These are phyloP conservation scores for Baryphthengus martii DNA, from an alignment of 2,113 vertebrate species.

Conservation along the genomic window DNA sequence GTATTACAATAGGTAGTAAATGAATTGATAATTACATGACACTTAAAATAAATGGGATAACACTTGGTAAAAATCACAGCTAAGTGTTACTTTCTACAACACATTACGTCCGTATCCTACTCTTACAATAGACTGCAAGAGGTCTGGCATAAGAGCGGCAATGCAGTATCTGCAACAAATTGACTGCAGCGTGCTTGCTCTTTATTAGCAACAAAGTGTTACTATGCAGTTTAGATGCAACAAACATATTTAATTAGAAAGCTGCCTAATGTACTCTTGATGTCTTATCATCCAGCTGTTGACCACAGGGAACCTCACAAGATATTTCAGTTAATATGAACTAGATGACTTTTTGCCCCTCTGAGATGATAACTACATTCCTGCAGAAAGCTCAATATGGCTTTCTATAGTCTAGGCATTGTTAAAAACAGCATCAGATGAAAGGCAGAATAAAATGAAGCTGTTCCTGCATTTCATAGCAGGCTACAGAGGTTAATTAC, in stretches of 20 bases:
- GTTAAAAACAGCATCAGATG: neutral
- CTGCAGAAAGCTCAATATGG: neutral
- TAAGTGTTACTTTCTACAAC: slow-evolving; percentile 29
- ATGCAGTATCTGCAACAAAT: neutral
- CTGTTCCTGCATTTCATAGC: neutral
- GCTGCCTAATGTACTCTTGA: neutral
- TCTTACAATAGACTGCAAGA: neutral
- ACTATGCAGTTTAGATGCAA: neutral
- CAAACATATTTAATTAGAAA: slow-evolving; percentile 20
- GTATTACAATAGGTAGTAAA: slow-evolving; percentile 72
- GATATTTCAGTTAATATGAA: neutral
- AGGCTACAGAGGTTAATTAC: neutral
- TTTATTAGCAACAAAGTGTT: neutral
- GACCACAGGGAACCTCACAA: neutral
- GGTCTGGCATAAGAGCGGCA: neutral
- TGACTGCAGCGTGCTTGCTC: neutral
- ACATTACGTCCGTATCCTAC: neutral
- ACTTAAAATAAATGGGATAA: slow-evolving; percentile 76
- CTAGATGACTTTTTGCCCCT: neutral
- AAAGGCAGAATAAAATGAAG: neutral
- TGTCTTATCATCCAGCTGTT: slow-evolving; percentile 1
- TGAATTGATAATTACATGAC: slow-evolving; percentile 76
- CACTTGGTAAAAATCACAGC: slow-evolving; percentile 54
- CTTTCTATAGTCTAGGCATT: neutral
- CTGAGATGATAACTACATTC: neutral